Conservation (phyloP, 1,140 invertebrate genomes). For the Metopolophium dirhodum region DNA sequence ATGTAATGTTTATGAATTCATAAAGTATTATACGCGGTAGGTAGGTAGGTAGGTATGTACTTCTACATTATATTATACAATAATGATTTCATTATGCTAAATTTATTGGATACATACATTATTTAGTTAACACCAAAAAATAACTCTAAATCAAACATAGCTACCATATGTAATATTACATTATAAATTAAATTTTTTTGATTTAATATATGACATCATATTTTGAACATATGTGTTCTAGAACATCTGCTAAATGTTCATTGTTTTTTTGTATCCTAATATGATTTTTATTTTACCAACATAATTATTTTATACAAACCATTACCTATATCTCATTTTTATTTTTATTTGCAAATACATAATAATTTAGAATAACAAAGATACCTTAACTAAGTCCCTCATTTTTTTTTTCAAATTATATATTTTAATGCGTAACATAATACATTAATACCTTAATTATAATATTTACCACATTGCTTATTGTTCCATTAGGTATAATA, state of each 20-base stretch:
- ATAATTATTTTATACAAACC: background rate
- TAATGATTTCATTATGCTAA: background rate
- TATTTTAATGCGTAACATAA: background rate
- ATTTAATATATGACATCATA: background rate
- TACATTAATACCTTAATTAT: background rate
- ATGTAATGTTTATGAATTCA: background rate
- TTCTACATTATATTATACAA: background rate
- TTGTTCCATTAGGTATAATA: background rate
- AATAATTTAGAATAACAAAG: background rate
- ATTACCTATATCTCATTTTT: background rate
- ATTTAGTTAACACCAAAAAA: constrained; percentile 2
- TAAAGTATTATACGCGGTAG: background rate
- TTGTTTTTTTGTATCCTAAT: background rate
- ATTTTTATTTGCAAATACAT: background rate
- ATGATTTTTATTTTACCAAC: background rate
- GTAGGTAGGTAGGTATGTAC: background rate
- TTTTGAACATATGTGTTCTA: background rate
- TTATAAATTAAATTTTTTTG: background rate
- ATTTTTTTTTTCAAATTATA: background rate
- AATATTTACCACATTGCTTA: background rate
- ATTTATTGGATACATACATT: background rate
- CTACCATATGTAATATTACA: background rate
- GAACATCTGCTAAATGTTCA: background rate
- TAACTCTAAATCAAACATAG: background rate
- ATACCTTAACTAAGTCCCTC: background rate